phyloP scores from a whole-genome alignment of 2,113 vertebrate species.

The Anolis carolinensis region DNA sequence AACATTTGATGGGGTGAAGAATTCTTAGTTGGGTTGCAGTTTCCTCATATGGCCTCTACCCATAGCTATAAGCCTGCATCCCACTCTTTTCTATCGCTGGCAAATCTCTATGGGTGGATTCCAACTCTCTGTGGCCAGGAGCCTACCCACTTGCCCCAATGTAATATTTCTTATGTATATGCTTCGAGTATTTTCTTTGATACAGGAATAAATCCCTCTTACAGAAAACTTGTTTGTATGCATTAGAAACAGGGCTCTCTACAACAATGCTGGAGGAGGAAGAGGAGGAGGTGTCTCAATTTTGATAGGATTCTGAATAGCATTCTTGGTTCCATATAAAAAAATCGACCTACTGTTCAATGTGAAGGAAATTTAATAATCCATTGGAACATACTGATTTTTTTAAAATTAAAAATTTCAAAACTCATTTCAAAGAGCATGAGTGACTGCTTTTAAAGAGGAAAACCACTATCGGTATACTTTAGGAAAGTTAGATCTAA shows the following conservation, averaged over 20 bases:
- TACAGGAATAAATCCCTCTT: neutral
- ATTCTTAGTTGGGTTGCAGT: too few relatives aligned
- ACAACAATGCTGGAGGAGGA: neutral
- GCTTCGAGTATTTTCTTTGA: neutral
- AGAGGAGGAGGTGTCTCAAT: neutral
- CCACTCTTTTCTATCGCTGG: neutral
- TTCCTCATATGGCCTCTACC: too few relatives aligned
- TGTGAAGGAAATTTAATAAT: neutral
- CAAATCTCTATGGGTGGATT: too few relatives aligned
- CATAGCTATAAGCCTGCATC: neutral
- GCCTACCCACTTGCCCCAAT: too few relatives aligned
- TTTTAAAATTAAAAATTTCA: neutral
- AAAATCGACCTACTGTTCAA: neutral
- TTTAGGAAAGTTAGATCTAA: neutral
- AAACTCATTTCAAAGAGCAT: neutral
- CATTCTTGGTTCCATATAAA: neutral
- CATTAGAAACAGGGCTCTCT: conserved; percentile 18
- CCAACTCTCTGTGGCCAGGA: too few relatives aligned
- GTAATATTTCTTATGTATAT: neutral
- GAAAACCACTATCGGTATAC: neutral
- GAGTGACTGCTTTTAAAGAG: neutral
- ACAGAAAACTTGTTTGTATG: neutral
- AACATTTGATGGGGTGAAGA: too few relatives aligned
- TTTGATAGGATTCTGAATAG: neutral
- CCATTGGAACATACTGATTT: neutral